Evolutionary conservation across 2,888 invertebrate species (phyloP), one percentile per base, ranked within the genome.

Genomic region (Halictus ligatus): DNA sequence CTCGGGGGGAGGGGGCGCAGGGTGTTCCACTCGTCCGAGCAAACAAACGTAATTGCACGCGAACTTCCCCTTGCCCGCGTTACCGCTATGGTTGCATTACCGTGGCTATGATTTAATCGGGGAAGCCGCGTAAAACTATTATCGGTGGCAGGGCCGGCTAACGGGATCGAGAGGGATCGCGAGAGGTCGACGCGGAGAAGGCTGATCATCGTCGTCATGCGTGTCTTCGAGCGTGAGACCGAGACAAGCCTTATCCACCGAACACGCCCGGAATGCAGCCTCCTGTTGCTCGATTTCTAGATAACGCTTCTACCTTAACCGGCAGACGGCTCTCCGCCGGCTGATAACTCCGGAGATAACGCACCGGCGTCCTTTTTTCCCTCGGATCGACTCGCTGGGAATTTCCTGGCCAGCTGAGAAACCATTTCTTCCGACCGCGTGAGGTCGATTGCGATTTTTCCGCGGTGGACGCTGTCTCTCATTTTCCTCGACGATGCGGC

Each of bases 31-130:
- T 73, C 84, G 77, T 86, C 75, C 79, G 82, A 84, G 89, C 92
- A 92, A 92, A 92, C 92, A 91, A 90, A 91, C 91, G 91, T 92
- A 93, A 93, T 93, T 93, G 92, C 92, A 89, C 89, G 89, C 81
- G 87, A 89, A 86, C 87, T 81, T 83, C 54, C 54, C 54, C 54
- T n/a, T 10, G 54, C 54, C 10, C 10, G 54, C 10, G 10, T 54
- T 54, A 54, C 54, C 54, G 54, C 54, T 54, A n/a, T n/a, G 54
- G 54, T 54, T 71, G 84, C 84, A 89, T 88, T 88, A 84, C 86
- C 50, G 74, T 78, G 87, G 89, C 89, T 89, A 91, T 90, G 92
- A 92, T 93, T 93, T 92, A 92, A 93, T 93, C 92, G 91, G 88
- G 90, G 78, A 82, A 81, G 64, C 89, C 88, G 74, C 74, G 78